Conservation (phyloP, 1,140 invertebrate species). For the Rhagoletis zephyria region DNA sequence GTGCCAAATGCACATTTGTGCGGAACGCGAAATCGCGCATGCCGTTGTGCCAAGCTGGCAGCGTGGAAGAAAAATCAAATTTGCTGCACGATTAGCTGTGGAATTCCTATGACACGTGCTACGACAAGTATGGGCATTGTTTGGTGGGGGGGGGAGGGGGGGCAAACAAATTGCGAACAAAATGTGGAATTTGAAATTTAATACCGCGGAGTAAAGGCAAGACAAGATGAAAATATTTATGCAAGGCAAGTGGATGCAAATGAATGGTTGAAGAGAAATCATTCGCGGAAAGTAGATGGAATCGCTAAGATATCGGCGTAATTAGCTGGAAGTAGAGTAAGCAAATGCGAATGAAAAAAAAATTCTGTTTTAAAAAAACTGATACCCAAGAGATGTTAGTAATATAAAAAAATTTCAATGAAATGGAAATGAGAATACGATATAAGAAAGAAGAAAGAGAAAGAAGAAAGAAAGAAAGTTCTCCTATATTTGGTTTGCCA, state of each 20-base stretch:
- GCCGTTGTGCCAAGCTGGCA: neutral
- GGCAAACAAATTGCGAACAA: neutral
- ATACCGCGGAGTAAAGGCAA: neutral
- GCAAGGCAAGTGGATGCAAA: neutral
- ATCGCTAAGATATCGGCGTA: neutral
- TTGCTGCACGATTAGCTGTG: constrained; percentile 30
- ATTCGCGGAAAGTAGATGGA: neutral
- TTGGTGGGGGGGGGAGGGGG: neutral
- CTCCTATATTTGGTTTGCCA: too few relatives aligned
- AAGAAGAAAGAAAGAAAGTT: too few relatives aligned
- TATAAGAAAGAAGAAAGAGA: too few relatives aligned
- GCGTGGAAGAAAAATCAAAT: neutral
- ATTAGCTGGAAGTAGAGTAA: neutral
- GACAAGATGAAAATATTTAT: neutral
- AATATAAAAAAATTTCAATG: too few relatives aligned
- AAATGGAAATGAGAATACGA: too few relatives aligned
- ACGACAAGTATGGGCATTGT: neutral
- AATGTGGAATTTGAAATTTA: neutral
- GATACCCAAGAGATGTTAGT: too few relatives aligned
- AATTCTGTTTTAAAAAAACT: too few relatives aligned
- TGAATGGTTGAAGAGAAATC: neutral
- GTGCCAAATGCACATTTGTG: neutral
- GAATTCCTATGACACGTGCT: neutral
- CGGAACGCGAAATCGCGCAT: neutral
- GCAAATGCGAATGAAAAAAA: too few relatives aligned